phyloP scores from a whole-genome alignment of 2,113 vertebrate genomes.

The Ochotona curzoniae region DNA sequence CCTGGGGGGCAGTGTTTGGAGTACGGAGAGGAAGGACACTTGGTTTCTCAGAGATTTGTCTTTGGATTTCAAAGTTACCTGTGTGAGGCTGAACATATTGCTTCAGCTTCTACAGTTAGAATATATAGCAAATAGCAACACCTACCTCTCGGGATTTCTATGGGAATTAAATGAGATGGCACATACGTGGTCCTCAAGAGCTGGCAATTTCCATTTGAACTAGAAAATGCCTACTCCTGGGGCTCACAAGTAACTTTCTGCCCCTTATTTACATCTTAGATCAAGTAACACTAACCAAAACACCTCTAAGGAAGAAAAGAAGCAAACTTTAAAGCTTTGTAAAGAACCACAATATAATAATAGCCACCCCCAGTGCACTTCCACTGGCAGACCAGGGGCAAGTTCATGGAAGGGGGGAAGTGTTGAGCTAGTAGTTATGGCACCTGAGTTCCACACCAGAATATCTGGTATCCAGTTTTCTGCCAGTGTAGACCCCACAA shows the following conservation, averaged over 20 bases:
- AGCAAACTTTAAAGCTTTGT: background rate
- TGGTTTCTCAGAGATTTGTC: background rate
- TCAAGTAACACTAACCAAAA: conserved; percentile 14
- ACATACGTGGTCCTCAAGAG: conserved; percentile 32
- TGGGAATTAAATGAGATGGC: conserved; percentile 45
- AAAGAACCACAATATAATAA: background rate
- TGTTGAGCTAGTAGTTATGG: too few relatives aligned
- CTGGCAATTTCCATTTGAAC: conserved; percentile 37
- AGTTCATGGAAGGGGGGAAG: too few relatives aligned
- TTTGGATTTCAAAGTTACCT: background rate
- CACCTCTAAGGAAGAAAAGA: background rate
- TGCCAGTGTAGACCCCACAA: too few relatives aligned
- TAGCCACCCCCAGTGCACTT: background rate
- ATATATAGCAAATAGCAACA: background rate
- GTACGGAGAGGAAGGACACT: background rate
- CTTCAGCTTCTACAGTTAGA: background rate
- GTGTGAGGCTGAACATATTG: background rate
- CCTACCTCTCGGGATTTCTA: background rate
- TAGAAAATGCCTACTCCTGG: background rate
- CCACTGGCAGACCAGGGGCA: background rate
- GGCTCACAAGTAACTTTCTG: conserved; percentile 34
- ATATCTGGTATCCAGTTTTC: too few relatives aligned
- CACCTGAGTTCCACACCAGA: too few relatives aligned
- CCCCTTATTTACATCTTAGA: conserved; percentile 27
- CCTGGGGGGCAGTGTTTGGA: background rate